Base-by-base conservation (phyloP, 2,113 vertebrate genomes). In the Larimichthys crocea region DNA sequence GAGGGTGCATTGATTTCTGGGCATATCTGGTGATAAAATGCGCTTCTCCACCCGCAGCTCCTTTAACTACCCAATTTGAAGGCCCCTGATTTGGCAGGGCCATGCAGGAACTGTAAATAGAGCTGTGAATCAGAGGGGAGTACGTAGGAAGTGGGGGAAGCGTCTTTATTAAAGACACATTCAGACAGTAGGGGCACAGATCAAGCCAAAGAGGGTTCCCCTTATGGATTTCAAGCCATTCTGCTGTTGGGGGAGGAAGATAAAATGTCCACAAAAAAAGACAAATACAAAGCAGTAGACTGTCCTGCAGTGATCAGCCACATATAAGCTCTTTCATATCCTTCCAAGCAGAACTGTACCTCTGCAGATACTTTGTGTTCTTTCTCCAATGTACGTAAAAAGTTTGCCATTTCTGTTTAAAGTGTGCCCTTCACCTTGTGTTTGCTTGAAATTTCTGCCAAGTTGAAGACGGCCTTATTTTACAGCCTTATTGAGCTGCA, bases 21-120 rank as follows among this genome's bases (percentile, higher is more conserved):
- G 90, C 90, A 91, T 94, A 95, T 93, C 89, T 92, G 88, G 88
- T 86, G 90, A 94, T 95, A 93, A 94, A 95, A 94, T 84, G 88
- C 67, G 79, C 85, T 89, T 89, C 89, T 92, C 80, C 74, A 71
- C 90, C 82, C 81, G 75, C 86, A 84, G 89, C 80, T 89, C 91
- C 92, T 90, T 92, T 94, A 93, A 94, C 94, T 92, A 92, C 92
- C 90, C 90, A 92, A 93, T 94, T 92, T 94, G 89, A 93, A 86
- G 85, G 83, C 72, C 82, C 88, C 83, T 82, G 86, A 91, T 93
- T 94, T 93, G 91, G 90, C 76, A 76, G 84, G 84, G 89, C 80
- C 84, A 90, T 89, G 79, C 87, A 91, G 90, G 87, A 89, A 84
- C 93, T 89, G 90, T 93, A 93, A 93, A 94, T 93, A 92, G 88